These are phyloP conservation scores for Temnothorax ravouxi DNA, from an alignment of 2,888 invertebrate genomes.

Conservation along the genomic window DNA sequence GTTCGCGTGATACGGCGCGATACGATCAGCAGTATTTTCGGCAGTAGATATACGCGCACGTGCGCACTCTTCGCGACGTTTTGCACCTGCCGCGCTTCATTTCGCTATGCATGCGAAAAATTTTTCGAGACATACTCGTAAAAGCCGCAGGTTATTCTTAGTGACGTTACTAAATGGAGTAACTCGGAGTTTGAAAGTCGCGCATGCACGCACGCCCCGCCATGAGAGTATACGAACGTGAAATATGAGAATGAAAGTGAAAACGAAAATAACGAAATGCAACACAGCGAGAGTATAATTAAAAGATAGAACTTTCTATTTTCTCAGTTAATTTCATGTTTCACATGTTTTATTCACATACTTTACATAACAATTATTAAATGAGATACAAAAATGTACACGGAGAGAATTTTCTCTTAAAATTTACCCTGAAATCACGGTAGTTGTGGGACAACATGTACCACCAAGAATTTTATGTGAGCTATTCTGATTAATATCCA, in stretches of 20 bases:
- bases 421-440: no score
- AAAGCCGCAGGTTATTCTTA: constrained; percentile 27
- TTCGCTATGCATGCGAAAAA: constrained; percentile 53
- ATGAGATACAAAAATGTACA: constrained; percentile 14
- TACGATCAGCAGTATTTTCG: constrained; percentile 71
- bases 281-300: neutral
- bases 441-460: no score
- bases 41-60: constrained; percentile 51
- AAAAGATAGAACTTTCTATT: neutral
- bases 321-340: constrained; percentile 1
- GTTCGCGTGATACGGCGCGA: constrained; percentile 72
- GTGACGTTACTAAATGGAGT: constrained; percentile 5
- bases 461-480: no score
- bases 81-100: constrained; percentile 53
- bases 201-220: neutral
- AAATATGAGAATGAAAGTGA: constrained; percentile 22
- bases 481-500: no score
- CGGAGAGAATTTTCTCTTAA: no score
- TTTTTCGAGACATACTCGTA: constrained; percentile 44
- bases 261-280: constrained; percentile 12
- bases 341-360: neutral
- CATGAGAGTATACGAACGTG: neutral
- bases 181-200: constrained; percentile 23
- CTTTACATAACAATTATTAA: constrained; percentile 13
- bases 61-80: constrained; percentile 51